Evolutionary conservation across 2,113 vertebrate genomes (phyloP).

Genomic region (Gymnobelideus leadbeateri): DNA sequence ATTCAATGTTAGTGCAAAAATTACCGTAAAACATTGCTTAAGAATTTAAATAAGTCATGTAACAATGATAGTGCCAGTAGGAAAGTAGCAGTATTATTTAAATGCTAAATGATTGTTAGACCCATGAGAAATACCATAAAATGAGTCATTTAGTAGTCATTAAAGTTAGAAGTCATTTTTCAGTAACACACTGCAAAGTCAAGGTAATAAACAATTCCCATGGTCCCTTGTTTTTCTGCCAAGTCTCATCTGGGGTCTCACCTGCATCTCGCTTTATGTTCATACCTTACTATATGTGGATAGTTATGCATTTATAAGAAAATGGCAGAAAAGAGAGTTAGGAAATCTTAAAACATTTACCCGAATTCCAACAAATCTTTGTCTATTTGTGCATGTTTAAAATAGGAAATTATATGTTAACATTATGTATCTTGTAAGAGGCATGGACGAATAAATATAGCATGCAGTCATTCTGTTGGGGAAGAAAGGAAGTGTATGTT

Average conservation of each 20-base stretch:
- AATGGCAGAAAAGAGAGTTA: slow-evolving; percentile 47
- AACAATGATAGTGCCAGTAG: slow-evolving; percentile 33
- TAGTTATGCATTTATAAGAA: neutral
- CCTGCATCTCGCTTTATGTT: neutral
- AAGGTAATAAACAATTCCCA: slow-evolving; percentile 15
- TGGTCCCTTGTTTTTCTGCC: neutral
- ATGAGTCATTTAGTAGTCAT: slow-evolving; percentile 38
- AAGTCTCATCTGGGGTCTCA: neutral
- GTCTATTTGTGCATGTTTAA: slow-evolving; percentile 50
- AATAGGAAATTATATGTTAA: slow-evolving; percentile 14
- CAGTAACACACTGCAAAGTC: slow-evolving; percentile 8
- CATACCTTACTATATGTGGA: neutral
- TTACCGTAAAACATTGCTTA: slow-evolving; percentile 13
- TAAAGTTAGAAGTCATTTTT: slow-evolving; percentile 62
- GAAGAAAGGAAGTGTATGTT: slow-evolving; percentile 67
- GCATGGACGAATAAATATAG: slow-evolving; percentile 33
- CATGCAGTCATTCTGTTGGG: slow-evolving; percentile 37
- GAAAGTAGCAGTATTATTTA: slow-evolving; percentile 50
- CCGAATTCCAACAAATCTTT: slow-evolving; percentile 50
- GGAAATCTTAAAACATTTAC: slow-evolving; percentile 28
- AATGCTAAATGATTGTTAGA: slow-evolving; percentile 48
- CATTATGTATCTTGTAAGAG: slow-evolving; percentile 55
- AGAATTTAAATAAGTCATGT: slow-evolving; percentile 45
- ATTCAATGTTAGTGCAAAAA: slow-evolving; percentile 25
- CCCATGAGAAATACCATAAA: neutral